These are phyloP conservation scores for Spilosoma lubricipeda DNA, from an alignment of 2,888 invertebrate species.

Conservation along the genomic window DNA sequence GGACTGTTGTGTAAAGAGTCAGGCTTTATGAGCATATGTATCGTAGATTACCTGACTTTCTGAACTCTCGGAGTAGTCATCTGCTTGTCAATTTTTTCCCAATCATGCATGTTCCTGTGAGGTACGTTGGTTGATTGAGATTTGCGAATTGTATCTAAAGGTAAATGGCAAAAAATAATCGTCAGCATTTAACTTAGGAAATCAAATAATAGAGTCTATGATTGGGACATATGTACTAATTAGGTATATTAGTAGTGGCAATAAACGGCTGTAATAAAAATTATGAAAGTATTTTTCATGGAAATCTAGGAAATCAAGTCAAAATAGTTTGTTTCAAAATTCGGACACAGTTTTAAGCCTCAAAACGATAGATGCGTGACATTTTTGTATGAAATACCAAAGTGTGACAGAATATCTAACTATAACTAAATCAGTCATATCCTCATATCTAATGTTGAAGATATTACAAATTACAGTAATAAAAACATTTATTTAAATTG, in stretches of 20 bases:
- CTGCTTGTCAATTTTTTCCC: conserved; percentile 80
- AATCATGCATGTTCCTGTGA: conserved; percentile 81
- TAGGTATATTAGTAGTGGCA: neutral
- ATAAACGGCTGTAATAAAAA: neutral
- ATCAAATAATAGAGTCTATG: too few species aligned
- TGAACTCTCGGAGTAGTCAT: conserved; percentile 63
- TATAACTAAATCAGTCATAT: neutral
- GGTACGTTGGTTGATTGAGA: conserved; percentile 70
- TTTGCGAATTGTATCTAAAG: conserved; percentile 77
- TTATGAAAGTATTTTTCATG: neutral
- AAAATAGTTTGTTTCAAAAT: too few species aligned
- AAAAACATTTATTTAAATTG: neutral
- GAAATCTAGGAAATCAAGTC: too few species aligned
- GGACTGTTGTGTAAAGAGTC: neutral
- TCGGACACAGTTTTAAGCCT: too few species aligned
- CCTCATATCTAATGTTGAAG: neutral
- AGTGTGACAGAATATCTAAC: too few species aligned
- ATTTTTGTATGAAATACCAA: too few species aligned
- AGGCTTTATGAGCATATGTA: neutral
- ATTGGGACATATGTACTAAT: too few species aligned
- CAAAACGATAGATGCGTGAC: neutral
- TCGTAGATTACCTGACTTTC: conserved; percentile 65
- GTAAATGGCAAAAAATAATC: conserved; percentile 1
- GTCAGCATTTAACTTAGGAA: neutral
- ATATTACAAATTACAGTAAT: neutral